phyloP scores from a whole-genome alignment of 2,113 vertebrate species.

The Myiozetetes cayanensis region DNA sequence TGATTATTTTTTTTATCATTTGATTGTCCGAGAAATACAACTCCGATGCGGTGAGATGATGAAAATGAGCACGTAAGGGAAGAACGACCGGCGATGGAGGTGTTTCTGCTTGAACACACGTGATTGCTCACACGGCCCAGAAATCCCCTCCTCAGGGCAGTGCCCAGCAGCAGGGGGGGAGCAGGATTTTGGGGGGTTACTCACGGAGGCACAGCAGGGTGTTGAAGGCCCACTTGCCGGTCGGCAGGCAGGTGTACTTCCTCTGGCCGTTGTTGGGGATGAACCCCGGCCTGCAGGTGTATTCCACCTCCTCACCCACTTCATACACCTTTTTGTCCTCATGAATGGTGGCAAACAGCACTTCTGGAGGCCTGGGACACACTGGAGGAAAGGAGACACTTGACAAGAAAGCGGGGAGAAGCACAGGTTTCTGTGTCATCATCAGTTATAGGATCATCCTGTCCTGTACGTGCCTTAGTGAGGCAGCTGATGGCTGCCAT shows the following conservation, averaged over 20 bases:
- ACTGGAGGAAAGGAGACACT: constrained; percentile 66
- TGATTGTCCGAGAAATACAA: neutral
- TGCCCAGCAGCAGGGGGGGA: neutral
- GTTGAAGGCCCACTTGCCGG: constrained; percentile 77
- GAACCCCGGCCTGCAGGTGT: constrained; percentile 78
- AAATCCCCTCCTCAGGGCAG: fast-evolving
- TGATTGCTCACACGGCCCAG: fast-evolving
- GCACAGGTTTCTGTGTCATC: neutral
- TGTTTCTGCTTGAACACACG: fast-evolving
- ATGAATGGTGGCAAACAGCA: constrained; percentile 44
- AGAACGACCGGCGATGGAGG: neutral
- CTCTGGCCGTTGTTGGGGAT: constrained; percentile 53
- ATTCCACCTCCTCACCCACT: constrained; percentile 69
- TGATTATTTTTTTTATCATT: neutral
- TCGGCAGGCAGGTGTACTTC: constrained; percentile 72
- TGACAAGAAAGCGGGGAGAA: neutral
- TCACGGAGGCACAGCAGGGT: constrained; percentile 80
- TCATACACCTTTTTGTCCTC: constrained; percentile 70
- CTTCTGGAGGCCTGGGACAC: constrained; percentile 75
- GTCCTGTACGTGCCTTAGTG: neutral
- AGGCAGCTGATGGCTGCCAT: neutral
- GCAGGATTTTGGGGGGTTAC: constrained; percentile 32
- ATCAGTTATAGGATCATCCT: fast-evolving
- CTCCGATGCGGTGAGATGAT: neutral
- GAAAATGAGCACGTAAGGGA: neutral